Evolutionary conservation across 2,113 vertebrate genomes (phyloP), one percentile per base, ranked within the genome.

Genomic region (Dendrocopos noguchii): DNA sequence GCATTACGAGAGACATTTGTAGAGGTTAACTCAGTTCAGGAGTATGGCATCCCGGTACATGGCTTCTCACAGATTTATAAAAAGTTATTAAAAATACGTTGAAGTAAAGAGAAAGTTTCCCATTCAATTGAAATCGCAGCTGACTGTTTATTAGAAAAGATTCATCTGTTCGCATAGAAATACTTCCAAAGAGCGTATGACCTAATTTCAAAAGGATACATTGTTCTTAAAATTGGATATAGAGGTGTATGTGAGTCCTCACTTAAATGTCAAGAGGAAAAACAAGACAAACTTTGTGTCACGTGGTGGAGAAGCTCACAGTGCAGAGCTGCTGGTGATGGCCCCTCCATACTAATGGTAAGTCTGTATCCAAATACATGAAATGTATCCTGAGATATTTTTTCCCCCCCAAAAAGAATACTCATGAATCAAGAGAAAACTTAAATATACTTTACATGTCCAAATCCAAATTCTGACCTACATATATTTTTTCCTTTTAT

Each of bases 301-400:
- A 0, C 5, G 3, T 5, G 2, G 7, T 79, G 59, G 28, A 66
- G 46, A 86, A 77, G 15, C 9, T 70, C 46, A 44, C 18, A 56
- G 24, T 1, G 1, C 56, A 53, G 24, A 68, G 52, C 16, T 75
- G 36, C 20, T 52, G 20, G 2, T 72, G 57, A 34, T 57, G 20
- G 55, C 2, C n/a, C 7, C n/a, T 67, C 18, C 8, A n/a, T 12
- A 15, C 2, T 64, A 64, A 33, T 0, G 0, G 9, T 19, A 82
- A 21, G 4, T 50, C 33, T 55, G 15, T 47, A 57, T 5, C 8
- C 31, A 74, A 66, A 44, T 13, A 36, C 4, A 4, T 44, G 47
- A 81, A 12, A 61, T 5, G 33, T 5, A 61, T 27, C 8, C 50
- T 42, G 50, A 89, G 12, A 81, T 59, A 36, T 59, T 52, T 25